Evolutionary conservation across 1,140 invertebrate species (phyloP).

Genomic region (Leptopilina boulardi): DNA sequence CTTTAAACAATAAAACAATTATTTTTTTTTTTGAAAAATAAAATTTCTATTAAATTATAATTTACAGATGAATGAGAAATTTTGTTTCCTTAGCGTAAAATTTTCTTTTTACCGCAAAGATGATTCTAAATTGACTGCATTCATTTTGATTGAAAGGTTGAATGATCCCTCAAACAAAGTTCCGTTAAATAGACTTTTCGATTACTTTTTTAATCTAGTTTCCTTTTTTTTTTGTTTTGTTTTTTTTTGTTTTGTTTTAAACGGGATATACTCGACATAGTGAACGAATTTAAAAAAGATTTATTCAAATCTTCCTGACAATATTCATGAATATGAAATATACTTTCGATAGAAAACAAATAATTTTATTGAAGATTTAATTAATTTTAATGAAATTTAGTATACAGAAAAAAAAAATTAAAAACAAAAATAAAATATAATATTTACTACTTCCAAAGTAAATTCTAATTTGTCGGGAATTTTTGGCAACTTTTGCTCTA

Average conservation of each 20-base stretch:
- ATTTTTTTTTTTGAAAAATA: not conserved
- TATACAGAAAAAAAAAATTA: no score
- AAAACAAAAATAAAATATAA: no score
- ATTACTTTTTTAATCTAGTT: constrained; percentile 12
- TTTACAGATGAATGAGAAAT: not conserved
- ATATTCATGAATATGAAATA: not conserved
- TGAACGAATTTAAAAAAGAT: constrained; percentile 1
- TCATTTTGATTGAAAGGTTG: constrained; percentile 13
- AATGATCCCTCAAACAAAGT: not conserved
- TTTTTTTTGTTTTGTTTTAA: not conserved
- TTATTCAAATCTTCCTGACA: constrained; percentile 10
- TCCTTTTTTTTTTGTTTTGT: not conserved
- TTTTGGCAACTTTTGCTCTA: no score
- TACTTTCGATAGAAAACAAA: not conserved
- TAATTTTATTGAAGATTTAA: no score
- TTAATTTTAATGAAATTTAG: no score
- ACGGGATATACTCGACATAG: not conserved
- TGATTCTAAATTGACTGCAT: constrained; percentile 7
- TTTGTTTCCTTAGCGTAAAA: not conserved
- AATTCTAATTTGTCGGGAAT: no score
- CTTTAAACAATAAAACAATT: no score
- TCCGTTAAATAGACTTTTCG: constrained; percentile 17
- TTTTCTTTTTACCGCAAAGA: constrained; percentile 9
- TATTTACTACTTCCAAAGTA: no score
- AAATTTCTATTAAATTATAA: not conserved